Conservation (phyloP, 2,113 vertebrate species). For the Crotalus horridus region DNA sequence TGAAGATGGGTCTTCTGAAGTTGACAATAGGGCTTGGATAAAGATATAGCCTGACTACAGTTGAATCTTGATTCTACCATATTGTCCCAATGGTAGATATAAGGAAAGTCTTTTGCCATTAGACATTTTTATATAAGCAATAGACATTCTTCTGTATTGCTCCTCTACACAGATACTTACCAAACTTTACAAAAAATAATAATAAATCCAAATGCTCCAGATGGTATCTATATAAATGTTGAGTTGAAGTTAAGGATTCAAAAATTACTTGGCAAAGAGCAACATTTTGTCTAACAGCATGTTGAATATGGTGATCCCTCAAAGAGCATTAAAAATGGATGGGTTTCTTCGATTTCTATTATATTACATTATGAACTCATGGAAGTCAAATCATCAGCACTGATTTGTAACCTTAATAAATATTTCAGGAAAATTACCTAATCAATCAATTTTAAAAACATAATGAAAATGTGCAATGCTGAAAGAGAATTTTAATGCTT, state of each 20-base stretch:
- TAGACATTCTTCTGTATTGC: neutral
- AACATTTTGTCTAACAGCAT: neutral
- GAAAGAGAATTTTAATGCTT: neutral
- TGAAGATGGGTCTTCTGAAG: neutral
- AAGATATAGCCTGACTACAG: neutral
- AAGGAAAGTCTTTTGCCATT: neutral
- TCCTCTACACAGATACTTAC: neutral
- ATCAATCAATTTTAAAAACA: neutral
- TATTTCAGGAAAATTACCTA: neutral
- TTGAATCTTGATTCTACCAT: neutral
- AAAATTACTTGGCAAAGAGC: neutral
- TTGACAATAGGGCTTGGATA: neutral
- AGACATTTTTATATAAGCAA: neutral
- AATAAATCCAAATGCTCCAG: neutral
- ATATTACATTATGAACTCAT: neutral
- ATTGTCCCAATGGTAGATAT: neutral
- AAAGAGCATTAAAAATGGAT: neutral
- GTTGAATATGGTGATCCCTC: neutral
- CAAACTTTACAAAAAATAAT: neutral
- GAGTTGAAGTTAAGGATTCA: neutral
- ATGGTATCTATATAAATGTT: neutral
- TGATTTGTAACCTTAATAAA: neutral
- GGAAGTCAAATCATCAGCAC: neutral
- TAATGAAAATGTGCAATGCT: neutral
- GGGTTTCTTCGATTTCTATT: neutral